Base-by-base conservation (phyloP, 2,888 invertebrate species). In the Zaprionus obscuricornis region DNA sequence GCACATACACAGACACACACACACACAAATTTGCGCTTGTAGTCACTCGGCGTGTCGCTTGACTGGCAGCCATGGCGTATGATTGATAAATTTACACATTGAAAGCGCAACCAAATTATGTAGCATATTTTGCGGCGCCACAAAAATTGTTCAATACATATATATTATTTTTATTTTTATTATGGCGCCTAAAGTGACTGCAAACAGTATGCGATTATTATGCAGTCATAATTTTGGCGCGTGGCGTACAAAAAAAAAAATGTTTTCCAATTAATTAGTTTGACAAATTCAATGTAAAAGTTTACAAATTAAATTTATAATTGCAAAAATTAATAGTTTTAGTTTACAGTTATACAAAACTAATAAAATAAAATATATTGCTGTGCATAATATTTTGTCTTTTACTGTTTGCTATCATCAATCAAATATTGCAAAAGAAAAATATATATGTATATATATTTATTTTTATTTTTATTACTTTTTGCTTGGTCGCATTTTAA, bases 71-170 rank as follows among this genome's bases (percentile, higher is more conserved):
- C 63, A 18, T 64, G 52, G 57, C 79, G 64, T 64, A 83, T 78
- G 78, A 78, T 83, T 78, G 78, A 78, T 78, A 68, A 76, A 76
- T 79, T 71, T 74, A 57, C 71, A 66, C 74, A 62, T 64, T 78
- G 63, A 66, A 69, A 67, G 69, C 55, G 10, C 26, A 43, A n/a
- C 51, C 27, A 56, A 65, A 69, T 59, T 69, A 60, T 56, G 10
- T 49, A 65, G 54, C 18, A 47, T 52, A 49, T 20, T 62, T 52
- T 45, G 40, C 26, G 50, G 17, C 8, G 20, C 51, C 49, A 34
- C 39, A 46, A 37, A 58, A 68, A 46, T 26, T 57, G 26, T 29
- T 49, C 36, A 27, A 49, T 33, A 31, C 14, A 11, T 36, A 51
- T 56, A n/a, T n/a, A n/a, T n/a, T n/a, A n/a, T n/a, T n/a, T n/a